These are phyloP conservation scores for Proctacanthus coquilletti DNA, from an alignment of 1,140 invertebrate species.

Conservation along the genomic window DNA sequence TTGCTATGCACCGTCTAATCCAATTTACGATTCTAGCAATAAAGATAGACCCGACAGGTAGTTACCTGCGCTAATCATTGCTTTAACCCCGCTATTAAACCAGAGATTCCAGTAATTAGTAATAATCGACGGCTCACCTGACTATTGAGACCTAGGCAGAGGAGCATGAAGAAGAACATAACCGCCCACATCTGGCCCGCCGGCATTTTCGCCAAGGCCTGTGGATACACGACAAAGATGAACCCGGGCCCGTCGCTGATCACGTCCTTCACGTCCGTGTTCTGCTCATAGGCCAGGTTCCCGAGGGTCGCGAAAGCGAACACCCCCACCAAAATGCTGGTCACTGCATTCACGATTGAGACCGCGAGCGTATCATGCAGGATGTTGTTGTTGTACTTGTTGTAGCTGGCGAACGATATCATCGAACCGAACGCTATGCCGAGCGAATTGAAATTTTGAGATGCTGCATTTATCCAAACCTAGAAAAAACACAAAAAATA, in stretches of 20 bases:
- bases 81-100: background rate
- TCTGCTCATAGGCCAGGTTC: slow-evolving; percentile 67
- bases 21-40: too few relatives aligned
- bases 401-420: slow-evolving; percentile 91
- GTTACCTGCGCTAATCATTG: too few relatives aligned
- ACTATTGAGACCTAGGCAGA: slow-evolving; percentile 78
- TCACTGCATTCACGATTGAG: slow-evolving; percentile 63
- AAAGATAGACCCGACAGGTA: too few relatives aligned
- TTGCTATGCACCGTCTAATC: too few relatives aligned
- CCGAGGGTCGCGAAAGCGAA: slow-evolving; percentile 79
- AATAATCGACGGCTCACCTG: slow-evolving; percentile 41
- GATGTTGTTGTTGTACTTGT: slow-evolving; percentile 81
- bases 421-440: slow-evolving; percentile 84
- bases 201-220: slow-evolving; percentile 79
- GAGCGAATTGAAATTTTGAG: slow-evolving; percentile 86
- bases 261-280: slow-evolving; percentile 60
- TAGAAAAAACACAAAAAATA: slow-evolving; percentile 36
- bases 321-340: slow-evolving; percentile 70
- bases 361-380: slow-evolving; percentile 71
- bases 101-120: background rate
- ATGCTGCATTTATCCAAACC: slow-evolving; percentile 74
- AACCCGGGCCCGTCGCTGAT: slow-evolving; percentile 73
- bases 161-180: slow-evolving; percentile 80
- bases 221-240: slow-evolving; percentile 79
- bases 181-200: slow-evolving; percentile 71